Evolutionary conservation across 2,113 vertebrate species (phyloP), one percentile per base, ranked within the genome.

Genomic region (Pyxicephalus adspersus): DNA sequence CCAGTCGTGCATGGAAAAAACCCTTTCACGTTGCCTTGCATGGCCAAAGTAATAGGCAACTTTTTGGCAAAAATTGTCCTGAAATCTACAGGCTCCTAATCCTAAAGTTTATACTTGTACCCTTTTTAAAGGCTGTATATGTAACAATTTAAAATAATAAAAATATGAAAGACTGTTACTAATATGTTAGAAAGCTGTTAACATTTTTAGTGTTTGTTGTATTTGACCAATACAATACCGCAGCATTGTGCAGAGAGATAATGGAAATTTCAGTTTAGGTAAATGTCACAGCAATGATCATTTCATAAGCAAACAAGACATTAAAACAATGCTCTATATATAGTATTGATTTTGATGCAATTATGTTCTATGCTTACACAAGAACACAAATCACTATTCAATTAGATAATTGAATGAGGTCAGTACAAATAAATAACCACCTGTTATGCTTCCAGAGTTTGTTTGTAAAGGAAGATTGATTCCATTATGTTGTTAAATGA

Each of bases 391-490:
- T 29, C 18, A 18, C 25, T 5, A 29, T 5, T 64, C 4, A 15
- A 29, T 29, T 29, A 64, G 26, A 28, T 64, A 15, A 64, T 19
- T 29, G 61, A 64, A 29, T 64, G 61, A 64, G 25, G 1, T 29
- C 25, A 64, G 61, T 18, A 18, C 25, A 67, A 50, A 52, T 52
- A 68, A 13, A 68, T 68, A 68, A 26, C 22, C 66, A 68, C 66
- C 66, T 68, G 66, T 52, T 51, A 25, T 6, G 26, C 51, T 68
- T 68, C 66, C 66, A 51, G 8, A 45, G 15, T 11, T 25, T 68
- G 38, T 68, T 68, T 68, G 66, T 18, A 51, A 11, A 51, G 51
- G 66, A 68, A 51, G 22, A 68, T 51, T 50, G 17, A 6, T 11
- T 50, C 18, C 17, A 7, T 51, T 25, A 67, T 50, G 65, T 23